Evolutionary conservation across 2,113 vertebrate genomes (phyloP).

Genomic region (Anas platyrhynchos): DNA sequence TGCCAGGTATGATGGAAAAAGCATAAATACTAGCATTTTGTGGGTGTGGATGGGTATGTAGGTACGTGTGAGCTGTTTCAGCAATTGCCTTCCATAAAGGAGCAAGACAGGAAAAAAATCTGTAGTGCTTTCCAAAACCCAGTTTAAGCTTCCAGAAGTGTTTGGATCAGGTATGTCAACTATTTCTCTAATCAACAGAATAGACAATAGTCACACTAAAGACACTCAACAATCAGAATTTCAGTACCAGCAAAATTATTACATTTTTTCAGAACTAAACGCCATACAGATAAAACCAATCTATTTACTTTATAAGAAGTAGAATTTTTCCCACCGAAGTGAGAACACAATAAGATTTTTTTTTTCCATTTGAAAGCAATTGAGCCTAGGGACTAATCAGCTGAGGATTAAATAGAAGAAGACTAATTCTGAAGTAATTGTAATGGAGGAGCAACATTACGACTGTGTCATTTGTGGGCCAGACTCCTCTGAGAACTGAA

Average conservation of each 20-base stretch:
- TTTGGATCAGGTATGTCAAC: neutral
- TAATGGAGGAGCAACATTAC: constrained; percentile 1
- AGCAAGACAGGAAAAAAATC: neutral
- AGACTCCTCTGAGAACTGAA: constrained; percentile 18
- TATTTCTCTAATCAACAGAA: neutral
- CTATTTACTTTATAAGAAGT: constrained; percentile 48
- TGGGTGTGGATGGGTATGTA: neutral
- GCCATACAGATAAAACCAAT: neutral
- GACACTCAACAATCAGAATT: neutral
- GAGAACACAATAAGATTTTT: constrained; percentile 27
- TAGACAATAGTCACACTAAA: neutral
- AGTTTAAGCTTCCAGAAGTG: neutral
- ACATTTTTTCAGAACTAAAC: constrained; percentile 32
- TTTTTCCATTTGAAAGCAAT: constrained; percentile 43
- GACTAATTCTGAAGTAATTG: constrained; percentile 42
- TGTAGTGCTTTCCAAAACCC: neutral
- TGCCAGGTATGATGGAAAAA: neutral
- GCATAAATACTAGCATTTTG: neutral
- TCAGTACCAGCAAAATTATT: constrained; percentile 22
- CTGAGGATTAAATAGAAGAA: constrained; percentile 42
- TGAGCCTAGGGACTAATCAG: constrained; percentile 44
- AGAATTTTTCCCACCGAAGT: constrained; percentile 29
- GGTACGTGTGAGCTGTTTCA: neutral
- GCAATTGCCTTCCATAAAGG: neutral
- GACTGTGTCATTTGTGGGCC: neutral